These are phyloP conservation scores for Oceanodroma leucorhoa DNA, from an alignment of 2,797 vertebrate genomes.

Conservation along the genomic window DNA sequence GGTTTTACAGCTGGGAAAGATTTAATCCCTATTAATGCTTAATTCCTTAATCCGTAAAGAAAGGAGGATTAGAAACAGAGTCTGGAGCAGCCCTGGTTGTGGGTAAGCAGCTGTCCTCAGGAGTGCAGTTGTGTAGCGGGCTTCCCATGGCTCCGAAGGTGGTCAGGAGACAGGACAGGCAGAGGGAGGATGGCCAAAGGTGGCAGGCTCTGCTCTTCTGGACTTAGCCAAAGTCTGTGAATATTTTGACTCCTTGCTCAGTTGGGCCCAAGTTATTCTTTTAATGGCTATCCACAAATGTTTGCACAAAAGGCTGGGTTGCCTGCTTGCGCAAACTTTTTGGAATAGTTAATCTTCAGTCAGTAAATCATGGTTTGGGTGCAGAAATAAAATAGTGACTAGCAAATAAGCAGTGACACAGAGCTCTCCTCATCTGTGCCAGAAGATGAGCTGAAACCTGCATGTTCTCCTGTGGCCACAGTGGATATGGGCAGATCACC, in stretches of 20 bases:
- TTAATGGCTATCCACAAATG: not conserved
- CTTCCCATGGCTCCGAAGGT: not conserved
- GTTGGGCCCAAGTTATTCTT: not conserved
- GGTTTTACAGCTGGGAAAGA: not conserved
- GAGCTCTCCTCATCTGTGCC: not conserved
- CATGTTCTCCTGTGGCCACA: not conserved
- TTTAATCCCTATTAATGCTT: not conserved
- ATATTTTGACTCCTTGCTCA: not conserved
- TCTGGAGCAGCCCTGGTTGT: not conserved
- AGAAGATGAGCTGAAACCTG: not conserved
- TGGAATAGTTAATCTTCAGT: not conserved
- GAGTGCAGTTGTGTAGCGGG: not conserved
- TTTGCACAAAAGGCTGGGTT: slow-evolving; percentile 31
- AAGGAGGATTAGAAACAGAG: not conserved
- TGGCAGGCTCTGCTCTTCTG: not conserved
- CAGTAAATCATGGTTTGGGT: slow-evolving; percentile 4
- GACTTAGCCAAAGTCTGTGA: not conserved
- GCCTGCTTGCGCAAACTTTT: not conserved
- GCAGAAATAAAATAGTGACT: not conserved
- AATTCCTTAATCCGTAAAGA: not conserved
- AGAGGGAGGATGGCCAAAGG: not conserved
- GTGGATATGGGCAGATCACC: not conserved
- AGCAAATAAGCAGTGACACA: not conserved
- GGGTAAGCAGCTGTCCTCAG: not conserved
- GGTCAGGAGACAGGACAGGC: not conserved